Evolutionary conservation across 2,888 invertebrate species (phyloP), one percentile per base, ranked within the genome.

Genomic region (Calameuta idolon): DNA sequence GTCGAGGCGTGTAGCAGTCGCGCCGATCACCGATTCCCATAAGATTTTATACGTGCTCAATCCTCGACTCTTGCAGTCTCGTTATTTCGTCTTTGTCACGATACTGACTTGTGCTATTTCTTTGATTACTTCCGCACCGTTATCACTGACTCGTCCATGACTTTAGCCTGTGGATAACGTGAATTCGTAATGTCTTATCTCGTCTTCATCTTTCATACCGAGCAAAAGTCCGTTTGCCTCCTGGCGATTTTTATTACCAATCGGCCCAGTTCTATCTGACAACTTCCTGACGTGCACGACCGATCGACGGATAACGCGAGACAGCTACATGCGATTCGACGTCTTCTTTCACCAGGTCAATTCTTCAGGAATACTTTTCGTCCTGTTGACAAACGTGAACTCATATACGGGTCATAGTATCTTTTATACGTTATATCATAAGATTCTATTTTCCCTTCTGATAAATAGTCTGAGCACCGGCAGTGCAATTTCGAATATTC

Each of bases 1-100:
- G 85, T 85, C 84, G 55, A 2, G 23, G 23, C 23, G 23, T 55
- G 23, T 55, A 55, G 23, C 23, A 55, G 23, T 55, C 55, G 55
- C 23, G 55, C 23, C 55, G 23, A 55, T 55, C 23, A 3, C 5
- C 55, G 55, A 55, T 55, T 55, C 55, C 23, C 23, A 55, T 55
- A 55, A 9, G 55, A 55, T 55, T 55, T 55, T 55, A 23, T 23
- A 55, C 23, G 23, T 23, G 55, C 2, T 9, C 23, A 1, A 55
- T 55, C 23, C 9, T 23, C 40, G 15, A 15, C 40, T 40, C 23
- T 55, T 3, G 55, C 55, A 2, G 23, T 55, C 55, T 55, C 1
- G 55, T 55, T 55, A 23, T 23, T 23, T 5, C 5, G 5, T 55
- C 55, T 0, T 23, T 23, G 9, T 23, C 9, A 55, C 15, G 15